Evolutionary conservation across 2,888 invertebrate species (phyloP), one percentile per base, ranked within the genome.

Genomic region (Drosophila falleni): DNA sequence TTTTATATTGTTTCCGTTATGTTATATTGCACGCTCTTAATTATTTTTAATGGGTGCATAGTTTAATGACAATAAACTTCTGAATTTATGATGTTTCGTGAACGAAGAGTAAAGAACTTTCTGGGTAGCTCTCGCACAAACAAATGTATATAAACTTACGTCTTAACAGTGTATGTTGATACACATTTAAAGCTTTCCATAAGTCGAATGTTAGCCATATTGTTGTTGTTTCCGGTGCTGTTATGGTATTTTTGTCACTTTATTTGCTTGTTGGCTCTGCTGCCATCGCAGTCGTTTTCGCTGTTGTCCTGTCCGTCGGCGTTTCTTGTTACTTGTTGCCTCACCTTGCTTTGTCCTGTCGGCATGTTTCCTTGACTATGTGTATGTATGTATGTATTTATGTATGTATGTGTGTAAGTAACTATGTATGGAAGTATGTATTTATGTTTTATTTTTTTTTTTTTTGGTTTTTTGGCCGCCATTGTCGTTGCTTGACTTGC

Each of bases 181-280:
- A 50, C 60, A 71, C 55, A 46, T 60, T 71, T 44, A 31, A 75
- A 35, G 58, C 63, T 63, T 58, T 49, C 54, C 56, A 56, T 49
- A 71, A 71, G 56, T 62, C 33, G 35, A 50, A 59, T 55, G 55
- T 50, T 62, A 35, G 47, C 51, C 47, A 72, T 69, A 46, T 76
- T 66, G 46, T 61, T 71, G 46, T 50, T 65, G 68, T 51, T 68
- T 39, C 46, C 55, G 65, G 15, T 37, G 60, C 33, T 37, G 64
- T 35, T 65, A 33, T 72, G 54, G 54, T 51, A n/a, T 60, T 71
- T 51, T 44, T 60, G 37, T 8, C 64, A 58, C 41, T 64, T 76
- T 72, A 56, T 65, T 61, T 76, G 65, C 71, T 61, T 64, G 58
- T 44, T 62, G 44, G 55, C 59, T 58, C 19, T 66, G 37, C 60